phyloP scores from a whole-genome alignment of 2,113 vertebrate species.

The Oncorhynchus kisutch region DNA sequence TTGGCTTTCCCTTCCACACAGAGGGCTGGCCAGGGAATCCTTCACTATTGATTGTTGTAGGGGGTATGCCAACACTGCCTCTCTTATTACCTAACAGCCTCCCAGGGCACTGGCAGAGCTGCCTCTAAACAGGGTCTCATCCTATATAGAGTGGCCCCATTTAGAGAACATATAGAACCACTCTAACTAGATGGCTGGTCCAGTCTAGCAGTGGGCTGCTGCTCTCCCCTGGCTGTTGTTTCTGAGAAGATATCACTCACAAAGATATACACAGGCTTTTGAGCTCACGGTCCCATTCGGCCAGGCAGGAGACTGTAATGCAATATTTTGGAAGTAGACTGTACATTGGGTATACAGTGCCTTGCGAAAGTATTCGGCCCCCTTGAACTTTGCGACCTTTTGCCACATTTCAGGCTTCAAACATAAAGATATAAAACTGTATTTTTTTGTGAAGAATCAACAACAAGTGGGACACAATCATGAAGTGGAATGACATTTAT shows the following conservation, averaged over 20 bases:
- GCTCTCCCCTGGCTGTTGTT: constrained; percentile 12
- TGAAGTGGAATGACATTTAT: too few species aligned
- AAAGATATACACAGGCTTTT: constrained; percentile 18
- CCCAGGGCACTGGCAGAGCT: constrained; percentile 31
- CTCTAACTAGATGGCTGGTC: too few species aligned
- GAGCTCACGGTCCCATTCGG: constrained; percentile 15
- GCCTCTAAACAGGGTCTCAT: neutral
- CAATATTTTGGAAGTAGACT: neutral
- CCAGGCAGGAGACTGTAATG: neutral
- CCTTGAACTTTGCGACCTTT: too few species aligned
- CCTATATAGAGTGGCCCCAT: too few species aligned
- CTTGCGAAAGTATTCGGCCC: too few species aligned
- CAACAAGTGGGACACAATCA: too few species aligned
- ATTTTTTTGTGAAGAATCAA: too few species aligned
- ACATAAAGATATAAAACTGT: too few species aligned
- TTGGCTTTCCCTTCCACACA: constrained; percentile 5
- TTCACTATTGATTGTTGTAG: constrained; percentile 30
- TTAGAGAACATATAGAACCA: too few species aligned
- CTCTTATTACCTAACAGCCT: constrained; percentile 33
- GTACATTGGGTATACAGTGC: neutral
- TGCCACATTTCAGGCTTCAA: too few species aligned
- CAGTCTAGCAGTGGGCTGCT: constrained; percentile 14
- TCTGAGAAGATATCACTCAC: constrained; percentile 6
- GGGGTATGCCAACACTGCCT: constrained; percentile 27
- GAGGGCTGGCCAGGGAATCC: constrained; percentile 9